These are phyloP conservation scores for Bradypus variegatus DNA, from an alignment of 2,797 vertebrate species.

Conservation along the genomic window DNA sequence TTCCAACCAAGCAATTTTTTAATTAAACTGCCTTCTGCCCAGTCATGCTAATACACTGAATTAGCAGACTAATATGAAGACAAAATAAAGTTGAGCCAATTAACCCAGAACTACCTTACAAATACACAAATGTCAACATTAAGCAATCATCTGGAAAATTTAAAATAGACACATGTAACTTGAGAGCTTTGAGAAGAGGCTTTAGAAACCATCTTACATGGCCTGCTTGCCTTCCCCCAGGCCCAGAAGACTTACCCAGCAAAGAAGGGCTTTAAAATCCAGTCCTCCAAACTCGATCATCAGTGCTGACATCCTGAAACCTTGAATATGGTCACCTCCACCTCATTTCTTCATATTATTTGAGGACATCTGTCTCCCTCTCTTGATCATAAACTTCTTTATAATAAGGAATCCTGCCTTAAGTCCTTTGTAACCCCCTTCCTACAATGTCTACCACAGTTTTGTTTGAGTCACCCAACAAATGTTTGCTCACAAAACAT, in stretches of 20 bases:
- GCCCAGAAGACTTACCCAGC: neutral
- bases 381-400: neutral
- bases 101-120: neutral
- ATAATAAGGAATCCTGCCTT: neutral
- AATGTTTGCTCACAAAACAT: neutral
- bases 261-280: neutral
- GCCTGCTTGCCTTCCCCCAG: neutral
- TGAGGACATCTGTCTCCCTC: neutral
- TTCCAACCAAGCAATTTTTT: neutral
- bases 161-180: neutral
- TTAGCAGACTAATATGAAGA: neutral
- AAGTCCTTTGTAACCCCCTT: neutral
- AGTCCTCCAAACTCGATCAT: neutral
- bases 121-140: neutral
- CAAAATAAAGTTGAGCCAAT: neutral
- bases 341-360: too few relatives aligned
- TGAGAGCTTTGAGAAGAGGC: neutral
- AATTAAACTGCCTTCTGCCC: neutral
- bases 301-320: too few relatives aligned
- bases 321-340: neutral
- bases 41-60: neutral
- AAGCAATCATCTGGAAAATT: neutral
- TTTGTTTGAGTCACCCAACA: neutral
- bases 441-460: neutral
- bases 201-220: neutral